Base-by-base conservation (phyloP, 2,888 invertebrate genomes). In the Oconnorella tubifera region DNA sequence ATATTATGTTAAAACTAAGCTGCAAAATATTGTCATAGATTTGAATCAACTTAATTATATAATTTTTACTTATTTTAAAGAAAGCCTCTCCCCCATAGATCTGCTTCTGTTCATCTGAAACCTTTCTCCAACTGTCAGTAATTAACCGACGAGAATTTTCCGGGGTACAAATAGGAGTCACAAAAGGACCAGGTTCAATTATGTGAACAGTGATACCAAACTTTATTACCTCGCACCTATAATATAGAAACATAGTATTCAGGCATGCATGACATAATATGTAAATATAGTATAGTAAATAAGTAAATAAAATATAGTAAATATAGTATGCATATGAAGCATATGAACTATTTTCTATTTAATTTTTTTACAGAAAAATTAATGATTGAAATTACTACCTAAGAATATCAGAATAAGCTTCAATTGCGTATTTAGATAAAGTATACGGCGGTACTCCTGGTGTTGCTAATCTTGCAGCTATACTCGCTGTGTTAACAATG, bases 401-500 rank as follows among this genome's bases (percentile, higher is more conserved):
- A 3, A 59, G n/a, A 23, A 4, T 6, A 25, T 50, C 40, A 19
- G 48, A 50, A 27, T 29, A 56, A 6, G 27, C 57, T 29, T 56
- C 57, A 4, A 56, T 23, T 6, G 28, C 57, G 23, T 27, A 56
- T 28, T 56, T 56, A 6, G 57, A 56, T 10, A 28, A 6, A 14
- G 23, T 23, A 29, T 56, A 56, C 10, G 57, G 27, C 4, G 31
- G 6, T 10, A 23, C 31, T 6, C 10, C 4, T 56, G 57, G 10
- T 6, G 23, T 4, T 14, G 57, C 27, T 4, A 14, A 10, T 6
- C 57, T 4, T 27, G 29, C 57, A 10, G 31, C 19, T 6, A 56
- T 56, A 23, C 57, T 56, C 4, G 57, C 57, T 3, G 31, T 56
- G 57, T 29, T 56, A 4, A 56, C 31, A 14, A 56, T 29, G 10